Conservation (phyloP, 2,113 vertebrate genomes). For the Haliaeetus leucogaster region DNA sequence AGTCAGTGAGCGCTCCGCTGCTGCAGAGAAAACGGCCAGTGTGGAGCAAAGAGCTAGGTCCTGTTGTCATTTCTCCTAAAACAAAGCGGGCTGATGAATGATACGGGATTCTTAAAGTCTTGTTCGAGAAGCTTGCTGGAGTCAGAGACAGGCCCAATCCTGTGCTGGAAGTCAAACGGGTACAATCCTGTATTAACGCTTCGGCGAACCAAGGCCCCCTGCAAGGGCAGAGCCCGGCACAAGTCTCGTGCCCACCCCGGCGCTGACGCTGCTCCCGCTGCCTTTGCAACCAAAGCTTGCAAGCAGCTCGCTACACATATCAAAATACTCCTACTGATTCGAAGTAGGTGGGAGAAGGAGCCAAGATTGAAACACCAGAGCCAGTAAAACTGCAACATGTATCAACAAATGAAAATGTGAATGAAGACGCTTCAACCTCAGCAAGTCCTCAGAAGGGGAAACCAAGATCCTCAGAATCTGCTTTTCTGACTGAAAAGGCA, state of each 20-base stretch:
- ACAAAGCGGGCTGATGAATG: neutral
- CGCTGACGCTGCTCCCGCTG: neutral
- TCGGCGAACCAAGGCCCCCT: neutral
- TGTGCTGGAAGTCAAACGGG: accelerated
- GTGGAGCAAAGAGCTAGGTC: neutral
- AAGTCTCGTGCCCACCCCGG: neutral
- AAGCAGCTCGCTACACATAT: neutral
- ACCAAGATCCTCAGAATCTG: neutral
- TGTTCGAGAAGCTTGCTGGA: neutral
- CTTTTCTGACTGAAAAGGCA: neutral
- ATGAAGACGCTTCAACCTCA: neutral
- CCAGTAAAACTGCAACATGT: neutral
- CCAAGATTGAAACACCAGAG: neutral
- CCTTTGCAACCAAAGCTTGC: neutral
- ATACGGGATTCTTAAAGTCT: neutral
- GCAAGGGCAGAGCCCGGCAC: neutral
- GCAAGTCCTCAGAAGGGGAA: neutral
- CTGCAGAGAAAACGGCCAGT: neutral
- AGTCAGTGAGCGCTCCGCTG: neutral
- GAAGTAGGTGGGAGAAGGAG: neutral
- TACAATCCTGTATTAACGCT: too few relatives aligned
- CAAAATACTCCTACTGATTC: slow-evolving; percentile 6
- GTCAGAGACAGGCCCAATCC: neutral
- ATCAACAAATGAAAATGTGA: slow-evolving; percentile 19
- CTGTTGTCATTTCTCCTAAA: neutral